Evolutionary conservation across 2,797 vertebrate genomes (phyloP), one percentile per base, ranked within the genome.

Genomic region (Holocentrus rufus): DNA sequence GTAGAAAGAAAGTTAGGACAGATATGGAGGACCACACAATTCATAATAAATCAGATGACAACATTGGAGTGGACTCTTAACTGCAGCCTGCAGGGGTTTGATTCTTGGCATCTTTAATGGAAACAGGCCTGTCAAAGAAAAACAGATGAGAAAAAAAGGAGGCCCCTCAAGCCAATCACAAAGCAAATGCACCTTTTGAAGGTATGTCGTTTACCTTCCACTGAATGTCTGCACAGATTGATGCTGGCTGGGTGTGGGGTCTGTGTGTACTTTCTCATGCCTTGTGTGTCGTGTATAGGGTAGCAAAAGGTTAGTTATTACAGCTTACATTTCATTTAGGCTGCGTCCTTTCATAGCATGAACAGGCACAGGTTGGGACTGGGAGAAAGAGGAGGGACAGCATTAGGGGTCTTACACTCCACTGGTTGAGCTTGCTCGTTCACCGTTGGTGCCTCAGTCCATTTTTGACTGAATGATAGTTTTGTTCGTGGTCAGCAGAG

Each of bases 401-500:
- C 84, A 88, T 94, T 93, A 92, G 91, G 94, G 91, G 93, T 95
- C 94, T 93, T 94, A 91, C 92, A 93, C 92, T 93, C 94, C 91
- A 92, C 93, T 94, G 94, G 93, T 93, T 93, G 86, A 83, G 92
- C 86, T 92, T 88, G 91, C 92, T 85, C 90, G 92, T 93, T 93
- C 89, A 93, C 94, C 90, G 93, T 94, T 94, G 94, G 93, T 95
- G 94, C 95, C 94, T 95, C 92, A 93, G 88, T 94, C 92, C 94
- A 92, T 95, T 95, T 94, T 95, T 93, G 93, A 91, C 93, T 95
- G 93, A 97, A 96, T 96, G 94, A 95, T 94, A 95, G 95, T 96
- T 97, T 97, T 97, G 96, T 97, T 96, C 93, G 89, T 95, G 94
- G 93, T 95, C 95, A 96, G 95, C 95, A 93, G 96, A 96, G 96